Base-by-base conservation (phyloP, 2,113 vertebrate species). In the Brachirus orientalis region DNA sequence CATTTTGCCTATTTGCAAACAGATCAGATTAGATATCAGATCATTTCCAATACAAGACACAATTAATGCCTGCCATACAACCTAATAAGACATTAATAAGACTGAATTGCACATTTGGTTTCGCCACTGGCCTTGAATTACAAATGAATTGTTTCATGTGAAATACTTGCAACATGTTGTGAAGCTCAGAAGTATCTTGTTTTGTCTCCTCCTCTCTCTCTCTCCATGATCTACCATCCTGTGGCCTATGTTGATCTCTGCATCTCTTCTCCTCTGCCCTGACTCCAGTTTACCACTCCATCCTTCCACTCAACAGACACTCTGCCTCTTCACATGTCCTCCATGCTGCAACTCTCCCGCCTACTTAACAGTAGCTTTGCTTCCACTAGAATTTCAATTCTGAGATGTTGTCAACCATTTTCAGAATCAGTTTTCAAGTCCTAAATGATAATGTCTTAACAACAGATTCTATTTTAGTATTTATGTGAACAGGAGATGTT, bases 291-390 rank as follows among this genome's bases (percentile, higher is more conserved):
- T 53, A 65, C 64, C 68, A 70, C 79, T 86, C 37, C 69, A 64
- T 64, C 75, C 59, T 46, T 55, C 73, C 83, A 74, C 84, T 87
- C 70, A 6, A n/a, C 75, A 44, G 62, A 68, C 82, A 82, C 76
- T 79, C 79, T 58, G 38, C 71, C 74, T 75, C 83, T 85, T 62
- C 69, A 76, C 61, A 37, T 8, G 6, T 53, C 22, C 69, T 69
- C 59, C 28, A 8, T 18, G 16, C 64, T 43, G 12, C 58, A 35
- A 52, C 77, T 52, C 57, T 67, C 22, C 64, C 19, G 4, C 60
- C 77, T 60, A 64, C 51, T 22, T 59, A 20, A 10, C 50, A 6
- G 8, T 33, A 43, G 38, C 40, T 45, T 54, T 63, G 55, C 64
- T 77, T 63, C 56, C 64, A 45, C 43, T 53, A 40, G 19, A 77